Conservation (phyloP, 1,140 invertebrate species). For the Manduca sexta region DNA sequence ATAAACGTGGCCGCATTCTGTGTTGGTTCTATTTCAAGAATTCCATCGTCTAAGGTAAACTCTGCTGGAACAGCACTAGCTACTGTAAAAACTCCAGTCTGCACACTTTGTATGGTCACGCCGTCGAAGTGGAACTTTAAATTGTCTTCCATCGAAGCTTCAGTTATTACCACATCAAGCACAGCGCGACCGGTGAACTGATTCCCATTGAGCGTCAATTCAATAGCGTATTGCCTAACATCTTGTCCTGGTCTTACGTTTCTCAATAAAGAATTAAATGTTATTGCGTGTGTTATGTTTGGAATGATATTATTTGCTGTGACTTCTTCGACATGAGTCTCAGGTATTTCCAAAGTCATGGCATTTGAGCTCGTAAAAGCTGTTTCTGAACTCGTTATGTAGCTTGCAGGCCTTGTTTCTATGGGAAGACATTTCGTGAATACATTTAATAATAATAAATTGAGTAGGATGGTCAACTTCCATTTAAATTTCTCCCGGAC, state of each 20-base stretch:
- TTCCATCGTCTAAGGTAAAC: constrained; percentile 17
- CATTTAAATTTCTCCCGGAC: constrained; percentile 41
- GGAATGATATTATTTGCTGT: neutral
- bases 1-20: constrained; percentile 20
- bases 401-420: neutral
- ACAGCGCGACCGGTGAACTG: constrained; percentile 35
- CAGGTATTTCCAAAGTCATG: no score
- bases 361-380: neutral
- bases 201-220: constrained; percentile 30
- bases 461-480: constrained; percentile 26
- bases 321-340: neutral
- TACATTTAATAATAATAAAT: constrained; percentile 22
- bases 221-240: constrained; percentile 28
- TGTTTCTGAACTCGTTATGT: neutral
- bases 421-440: constrained; percentile 26
- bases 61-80: constrained; percentile 17
- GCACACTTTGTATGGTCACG: constrained; percentile 27
- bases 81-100: constrained; percentile 30
- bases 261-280: constrained; percentile 5
- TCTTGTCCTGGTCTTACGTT: constrained; percentile 39
- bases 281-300: no score
- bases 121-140: constrained; percentile 32
- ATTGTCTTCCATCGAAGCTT: constrained; percentile 24
- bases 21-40: constrained; percentile 30
- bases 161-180: constrained; percentile 30